Percentiles rank a stretch among this genome's conserved stretches.
These are phyloP conservation scores for Porites evermanni DNA, from an alignment of 92 coral and sea anemone species.

Conservation along the genomic window DNA sequence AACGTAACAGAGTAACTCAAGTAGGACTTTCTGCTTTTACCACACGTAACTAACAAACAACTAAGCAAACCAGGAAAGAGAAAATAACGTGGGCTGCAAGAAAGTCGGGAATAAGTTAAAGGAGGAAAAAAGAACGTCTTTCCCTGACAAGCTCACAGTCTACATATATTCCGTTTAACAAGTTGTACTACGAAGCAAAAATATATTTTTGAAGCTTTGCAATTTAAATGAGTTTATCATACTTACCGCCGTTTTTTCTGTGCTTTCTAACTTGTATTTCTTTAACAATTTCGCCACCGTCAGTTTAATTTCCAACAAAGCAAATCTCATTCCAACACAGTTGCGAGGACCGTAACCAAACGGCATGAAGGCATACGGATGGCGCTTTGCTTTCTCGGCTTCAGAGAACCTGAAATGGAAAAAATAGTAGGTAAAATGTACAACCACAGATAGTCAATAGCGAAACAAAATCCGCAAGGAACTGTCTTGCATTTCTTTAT, in stretches of 20 bases:
- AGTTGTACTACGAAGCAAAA: background rate
- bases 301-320: conserved; percentile 46
- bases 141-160: too few species aligned
- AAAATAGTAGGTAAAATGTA: background rate
- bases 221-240: too few species aligned
- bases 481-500: background rate
- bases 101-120: too few species aligned
- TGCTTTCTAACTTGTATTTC: conserved; percentile 43
- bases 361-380: conserved; percentile 38
- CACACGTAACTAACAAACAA: too few species aligned
- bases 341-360: conserved; percentile 43
- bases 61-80: too few species aligned
- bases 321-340: conserved; percentile 54
- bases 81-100: too few species aligned
- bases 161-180: too few species aligned
- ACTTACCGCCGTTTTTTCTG: conserved; percentile 44
- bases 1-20: too few species aligned
- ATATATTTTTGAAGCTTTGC: too few species aligned
- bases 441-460: background rate
- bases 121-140: too few species aligned
- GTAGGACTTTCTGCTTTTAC: too few species aligned
- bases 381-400: conserved; percentile 52
- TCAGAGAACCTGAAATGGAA: conserved; percentile 22
- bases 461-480: background rate
- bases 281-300: conserved; percentile 41